Conservation (phyloP, 2,888 invertebrate genomes). For the Lepeophtheirus nordmannii region DNA sequence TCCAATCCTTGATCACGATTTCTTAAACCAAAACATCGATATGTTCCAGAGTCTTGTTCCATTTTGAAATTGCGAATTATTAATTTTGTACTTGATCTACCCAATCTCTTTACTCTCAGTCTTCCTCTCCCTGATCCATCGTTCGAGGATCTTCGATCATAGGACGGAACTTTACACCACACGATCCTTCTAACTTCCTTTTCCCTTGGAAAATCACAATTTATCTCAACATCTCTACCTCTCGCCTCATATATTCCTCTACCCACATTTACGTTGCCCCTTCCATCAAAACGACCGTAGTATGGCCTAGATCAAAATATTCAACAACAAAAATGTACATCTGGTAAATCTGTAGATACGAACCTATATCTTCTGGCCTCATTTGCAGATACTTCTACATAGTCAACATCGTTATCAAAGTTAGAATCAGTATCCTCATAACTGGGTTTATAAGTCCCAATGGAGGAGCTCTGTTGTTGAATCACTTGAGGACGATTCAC, state of each 20-base stretch:
- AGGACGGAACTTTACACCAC: not conserved
- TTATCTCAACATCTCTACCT: slow-evolving; percentile 9
- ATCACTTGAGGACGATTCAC: not conserved
- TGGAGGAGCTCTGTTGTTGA: not conserved
- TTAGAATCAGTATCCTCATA: not conserved
- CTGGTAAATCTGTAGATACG: not conserved
- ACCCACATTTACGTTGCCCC: slow-evolving; percentile 13
- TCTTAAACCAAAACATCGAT: slow-evolving; percentile 1
- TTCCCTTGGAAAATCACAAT: slow-evolving; percentile 11
- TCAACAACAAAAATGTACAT: not conserved
- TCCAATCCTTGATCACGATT: not conserved
- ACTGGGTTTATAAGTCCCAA: not conserved
- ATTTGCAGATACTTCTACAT: not conserved
- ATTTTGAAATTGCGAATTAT: not conserved
- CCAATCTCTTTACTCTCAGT: not conserved
- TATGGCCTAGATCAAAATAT: not conserved
- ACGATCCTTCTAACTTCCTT: not conserved
- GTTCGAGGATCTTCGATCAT: not conserved
- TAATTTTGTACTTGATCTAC: not conserved
- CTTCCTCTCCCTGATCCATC: not conserved
- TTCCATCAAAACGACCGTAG: slow-evolving; percentile 8
- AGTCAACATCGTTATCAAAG: not conserved
- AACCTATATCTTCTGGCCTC: slow-evolving; percentile 8
- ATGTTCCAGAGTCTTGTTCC: not conserved
- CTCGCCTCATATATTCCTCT: not conserved